These are phyloP conservation scores for Drosophila merina DNA, from an alignment of 2,888 invertebrate genomes.

Conservation along the genomic window DNA sequence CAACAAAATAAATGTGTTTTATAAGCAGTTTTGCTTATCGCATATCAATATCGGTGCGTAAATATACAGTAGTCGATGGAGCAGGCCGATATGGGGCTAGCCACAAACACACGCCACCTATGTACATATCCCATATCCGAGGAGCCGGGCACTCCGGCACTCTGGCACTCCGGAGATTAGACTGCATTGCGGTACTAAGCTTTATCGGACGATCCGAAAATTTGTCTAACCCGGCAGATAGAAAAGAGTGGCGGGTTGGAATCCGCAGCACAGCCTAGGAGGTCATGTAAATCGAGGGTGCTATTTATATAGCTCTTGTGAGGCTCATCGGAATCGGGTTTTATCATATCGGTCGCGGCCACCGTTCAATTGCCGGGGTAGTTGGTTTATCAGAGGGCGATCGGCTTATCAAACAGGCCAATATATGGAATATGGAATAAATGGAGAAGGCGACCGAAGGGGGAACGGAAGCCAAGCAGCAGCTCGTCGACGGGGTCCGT, in stretches of 20 bases:
- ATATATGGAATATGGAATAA: conserved; percentile 57
- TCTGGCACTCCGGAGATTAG: conserved; percentile 41
- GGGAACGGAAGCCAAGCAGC: conserved; percentile 54
- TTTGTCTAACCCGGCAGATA: conserved; percentile 16
- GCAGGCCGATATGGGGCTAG: conserved; percentile 54
- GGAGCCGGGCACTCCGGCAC: not conserved
- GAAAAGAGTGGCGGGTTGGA: not conserved
- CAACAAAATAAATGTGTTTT: conserved; percentile 78
- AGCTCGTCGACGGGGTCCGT: conserved; percentile 28
- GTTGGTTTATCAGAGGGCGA: conserved; percentile 45
- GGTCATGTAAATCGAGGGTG: conserved; percentile 44
- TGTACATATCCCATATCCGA: conserved; percentile 42
- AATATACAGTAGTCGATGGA: conserved; percentile 81
- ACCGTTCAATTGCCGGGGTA: conserved; percentile 17
- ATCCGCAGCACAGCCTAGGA: not conserved
- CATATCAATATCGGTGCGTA: conserved; percentile 78
- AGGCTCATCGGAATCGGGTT: conserved; percentile 29
- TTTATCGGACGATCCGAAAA: conserved; percentile 38
- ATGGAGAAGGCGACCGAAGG: conserved; percentile 50
- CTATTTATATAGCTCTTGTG: conserved; percentile 51
- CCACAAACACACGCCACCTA: conserved; percentile 40
- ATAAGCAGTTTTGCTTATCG: conserved; percentile 79
- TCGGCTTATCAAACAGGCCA: conserved; percentile 62
- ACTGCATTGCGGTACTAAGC: conserved; percentile 25
- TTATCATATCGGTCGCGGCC: conserved; percentile 44